A percentile compares a stretch with the other conserved stretches of the same genome.
These are phyloP conservation scores for Bicyclus anynana DNA, from an alignment of 1,140 invertebrate genomes.

Conservation along the genomic window DNA sequence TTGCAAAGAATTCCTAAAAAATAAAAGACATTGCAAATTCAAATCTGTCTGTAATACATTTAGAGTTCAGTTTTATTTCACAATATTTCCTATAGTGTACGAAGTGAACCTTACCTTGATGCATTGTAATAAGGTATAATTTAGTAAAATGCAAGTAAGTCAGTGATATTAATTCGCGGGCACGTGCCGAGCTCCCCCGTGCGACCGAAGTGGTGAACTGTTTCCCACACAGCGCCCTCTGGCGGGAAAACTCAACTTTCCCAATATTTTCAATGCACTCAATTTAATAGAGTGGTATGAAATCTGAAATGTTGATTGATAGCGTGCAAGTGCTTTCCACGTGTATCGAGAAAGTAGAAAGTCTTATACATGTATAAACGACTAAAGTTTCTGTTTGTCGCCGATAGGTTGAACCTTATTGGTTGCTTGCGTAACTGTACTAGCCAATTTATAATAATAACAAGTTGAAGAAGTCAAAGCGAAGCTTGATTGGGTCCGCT, in stretches of 20 bases:
- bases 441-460: too few relatives aligned
- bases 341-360: too few relatives aligned
- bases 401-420: too few relatives aligned
- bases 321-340: too few relatives aligned
- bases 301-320: background rate
- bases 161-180: slow-evolving; percentile 33
- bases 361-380: too few relatives aligned
- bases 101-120: background rate
- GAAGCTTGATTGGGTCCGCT: too few relatives aligned
- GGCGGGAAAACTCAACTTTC: background rate
- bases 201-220: slow-evolving; percentile 14
- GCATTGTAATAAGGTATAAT: slow-evolving; percentile 16
- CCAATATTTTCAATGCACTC: background rate
- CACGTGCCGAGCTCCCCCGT: slow-evolving; percentile 33
- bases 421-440: too few relatives aligned
- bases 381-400: too few relatives aligned
- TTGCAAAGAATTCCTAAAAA: background rate
- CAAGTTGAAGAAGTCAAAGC: too few relatives aligned
- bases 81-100: background rate
- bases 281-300: background rate
- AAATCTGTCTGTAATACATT: background rate
- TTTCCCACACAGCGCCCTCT: slow-evolving; percentile 33
- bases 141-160: slow-evolving; percentile 1
- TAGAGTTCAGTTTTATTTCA: background rate
- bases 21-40: background rate